phyloP scores from a whole-genome alignment of 1,140 invertebrate species.

The Drosophila athabasca region DNA sequence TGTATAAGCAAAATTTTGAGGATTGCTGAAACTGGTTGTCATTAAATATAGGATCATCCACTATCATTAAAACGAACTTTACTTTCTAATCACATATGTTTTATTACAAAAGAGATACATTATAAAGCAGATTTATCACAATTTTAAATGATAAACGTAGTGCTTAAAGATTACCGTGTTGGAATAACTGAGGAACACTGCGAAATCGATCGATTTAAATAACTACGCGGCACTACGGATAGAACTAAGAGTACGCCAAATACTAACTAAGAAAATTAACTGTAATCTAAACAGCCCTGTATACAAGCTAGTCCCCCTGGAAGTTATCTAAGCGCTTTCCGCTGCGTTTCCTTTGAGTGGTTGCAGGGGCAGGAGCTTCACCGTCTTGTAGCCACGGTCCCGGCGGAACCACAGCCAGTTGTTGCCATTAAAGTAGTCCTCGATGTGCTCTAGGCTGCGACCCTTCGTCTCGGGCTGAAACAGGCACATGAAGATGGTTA shows the following conservation, averaged over 20 bases:
- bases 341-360: slow-evolving; percentile 22
- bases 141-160: slow-evolving; percentile 42
- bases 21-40: too few relatives aligned
- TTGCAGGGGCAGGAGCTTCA: slow-evolving; percentile 53
- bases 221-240: slow-evolving; percentile 52
- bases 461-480: slow-evolving; percentile 93
- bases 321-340: slow-evolving; percentile 15
- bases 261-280: slow-evolving; percentile 39
- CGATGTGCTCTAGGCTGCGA: slow-evolving; percentile 90
- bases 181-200: slow-evolving; percentile 44
- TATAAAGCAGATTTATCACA: slow-evolving; percentile 51
- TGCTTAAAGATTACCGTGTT: slow-evolving; percentile 36
- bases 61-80: slow-evolving; percentile 1
- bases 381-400: slow-evolving; percentile 72
- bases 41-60: too few relatives aligned
- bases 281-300: slow-evolving; percentile 54
- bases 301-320: slow-evolving; percentile 16
- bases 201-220: slow-evolving; percentile 27
- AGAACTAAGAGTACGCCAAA: slow-evolving; percentile 24
- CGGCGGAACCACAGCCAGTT: slow-evolving; percentile 86
- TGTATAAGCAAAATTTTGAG: too few relatives aligned
- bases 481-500: slow-evolving; percentile 88
- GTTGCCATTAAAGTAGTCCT: slow-evolving; percentile 89
- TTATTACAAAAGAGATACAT: slow-evolving; percentile 21
- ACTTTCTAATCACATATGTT: slow-evolving; percentile 30